Evolutionary conservation across 2,888 invertebrate species (phyloP), one percentile per base, ranked within the genome.

Genomic region (Rotaria macrura): DNA sequence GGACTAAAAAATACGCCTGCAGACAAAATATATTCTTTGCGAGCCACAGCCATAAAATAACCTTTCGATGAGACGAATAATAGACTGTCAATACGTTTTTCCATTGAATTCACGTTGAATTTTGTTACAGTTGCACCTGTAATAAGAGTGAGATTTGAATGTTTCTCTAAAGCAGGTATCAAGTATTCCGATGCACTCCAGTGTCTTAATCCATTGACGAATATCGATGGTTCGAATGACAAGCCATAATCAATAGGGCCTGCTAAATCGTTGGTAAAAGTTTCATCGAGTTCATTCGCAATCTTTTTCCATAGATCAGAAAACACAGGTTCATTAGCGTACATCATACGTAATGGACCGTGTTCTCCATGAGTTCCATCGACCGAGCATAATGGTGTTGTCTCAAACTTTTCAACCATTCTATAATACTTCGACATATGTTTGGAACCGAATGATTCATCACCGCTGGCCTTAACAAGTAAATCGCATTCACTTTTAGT

Each of bases 1-100:
- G 79, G 79, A 79, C 43, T 79, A 14, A 7, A 79, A 7, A 79
- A 79, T 43, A n/a, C 20, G 34, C 79, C 79, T n/a, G 79, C 79
- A 40, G 79, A 79, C 10, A 79, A 38, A 79, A 79, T 79, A 23
- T 79, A 79, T 43, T 79, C 79, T 43, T 79, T 79, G 43, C n/a
- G 25, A 2, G 79, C 79, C 3, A 43, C 17, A 14, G 12, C 79
- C 9, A 14, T 12, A 25, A 79, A 79, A 1, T n/a, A 43, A 5
- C 79, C 79, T 14, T 43, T 10, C 2, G 9, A 12, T 0, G 79
- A n/a, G 1, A 79, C 12, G 12, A 79, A 79, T 9, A 79, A 17
- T 43, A 79, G n/a, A 12, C 25, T 25, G 1, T 79, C 25, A 3
- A 79, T 43, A 2, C 7, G 43, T 7, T 79, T 79, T 14, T 40